Evolutionary conservation across 2,113 vertebrate genomes (phyloP), one percentile per base, ranked within the genome.

Genomic region (Ammodytes marinus): DNA sequence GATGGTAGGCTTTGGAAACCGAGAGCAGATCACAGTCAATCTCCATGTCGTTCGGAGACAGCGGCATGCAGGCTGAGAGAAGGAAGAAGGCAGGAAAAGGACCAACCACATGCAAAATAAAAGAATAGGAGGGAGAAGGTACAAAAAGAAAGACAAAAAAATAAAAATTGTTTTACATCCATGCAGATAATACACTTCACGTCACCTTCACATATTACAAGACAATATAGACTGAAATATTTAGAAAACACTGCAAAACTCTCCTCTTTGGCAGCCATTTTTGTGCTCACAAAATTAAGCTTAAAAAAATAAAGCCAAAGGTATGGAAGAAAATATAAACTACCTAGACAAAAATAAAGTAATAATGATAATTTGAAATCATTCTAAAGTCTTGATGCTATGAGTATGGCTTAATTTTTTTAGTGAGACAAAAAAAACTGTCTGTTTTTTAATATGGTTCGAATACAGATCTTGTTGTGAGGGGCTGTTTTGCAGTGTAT

Each of bases 1-100:
- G 97, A 95, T 99, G 98, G 96, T 99, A 99, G 88, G 98, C 98
- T 99, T 99, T 95, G 84, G 96, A 97, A 98, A 99, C 96, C 97
- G 97, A 98, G 97, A 97, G 97, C 95, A 98, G 96, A 97, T 95
- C 94, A 97, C 95, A 95, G 93, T 99, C 97, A 99, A 95, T 96
- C 91, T 95, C 92, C 90, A 84, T 67, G 89, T 94, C 87, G 91
- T 90, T 91, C 19, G 77, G 89, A 80, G 92, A 91, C 90, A 88
- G 90, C 91, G 92, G 84, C 85, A 92, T 94, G 94, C 86, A 96
- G 95, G 95, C 81, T 90, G 96, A 96, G 85, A 90, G 89, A 91
- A 83, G 85, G 86, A 91, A 94, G 91, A 94, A 86, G 92, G 86
- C 85, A 90, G 88, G 94, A 85, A 82, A 79, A 91, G 89, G 87